Percentiles rank a stretch among this genome's conserved stretches.
Conservation (phyloP, 2,888 invertebrate species). For the Cerastoderma edule region DNA sequence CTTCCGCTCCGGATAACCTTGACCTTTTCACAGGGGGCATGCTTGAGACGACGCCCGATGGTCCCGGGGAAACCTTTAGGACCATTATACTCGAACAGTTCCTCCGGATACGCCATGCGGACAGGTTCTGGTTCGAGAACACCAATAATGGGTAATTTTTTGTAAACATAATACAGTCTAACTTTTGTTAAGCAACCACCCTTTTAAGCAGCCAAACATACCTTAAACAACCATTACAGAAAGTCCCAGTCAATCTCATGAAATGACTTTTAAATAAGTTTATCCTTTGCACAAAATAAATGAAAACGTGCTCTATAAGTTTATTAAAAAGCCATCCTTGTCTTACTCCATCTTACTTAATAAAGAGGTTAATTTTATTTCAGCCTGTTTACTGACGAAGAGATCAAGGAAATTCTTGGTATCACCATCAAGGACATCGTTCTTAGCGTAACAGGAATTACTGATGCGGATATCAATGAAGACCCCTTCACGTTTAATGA, state of each 20-base stretch:
- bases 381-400: slow-evolving; percentile 93
- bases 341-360: too few species aligned
- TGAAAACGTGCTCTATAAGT: too few species aligned
- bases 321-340: too few species aligned
- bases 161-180: background rate
- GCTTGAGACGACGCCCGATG: slow-evolving; percentile 90
- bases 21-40: slow-evolving; percentile 99
- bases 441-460: slow-evolving; percentile 58
- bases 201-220: too few species aligned
- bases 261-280: too few species aligned
- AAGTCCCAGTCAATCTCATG: too few species aligned
- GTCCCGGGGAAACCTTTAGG: slow-evolving; percentile 93
- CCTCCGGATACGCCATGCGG: slow-evolving; percentile 93
- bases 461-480: slow-evolving; percentile 19
- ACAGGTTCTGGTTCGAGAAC: slow-evolving; percentile 99
- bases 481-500: slow-evolving; percentile 47
- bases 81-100: slow-evolving; percentile 97
- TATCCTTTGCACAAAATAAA: too few species aligned
- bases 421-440: slow-evolving; percentile 93
- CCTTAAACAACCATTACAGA: too few species aligned
- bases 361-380: slow-evolving; percentile 63
- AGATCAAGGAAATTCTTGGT: slow-evolving; percentile 92
- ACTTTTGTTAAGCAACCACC: too few species aligned
- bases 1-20: slow-evolving; percentile 89
- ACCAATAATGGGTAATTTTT: slow-evolving; percentile 90